Conservation (phyloP, 1,140 invertebrate genomes). For the Drosophila bocqueti region DNA sequence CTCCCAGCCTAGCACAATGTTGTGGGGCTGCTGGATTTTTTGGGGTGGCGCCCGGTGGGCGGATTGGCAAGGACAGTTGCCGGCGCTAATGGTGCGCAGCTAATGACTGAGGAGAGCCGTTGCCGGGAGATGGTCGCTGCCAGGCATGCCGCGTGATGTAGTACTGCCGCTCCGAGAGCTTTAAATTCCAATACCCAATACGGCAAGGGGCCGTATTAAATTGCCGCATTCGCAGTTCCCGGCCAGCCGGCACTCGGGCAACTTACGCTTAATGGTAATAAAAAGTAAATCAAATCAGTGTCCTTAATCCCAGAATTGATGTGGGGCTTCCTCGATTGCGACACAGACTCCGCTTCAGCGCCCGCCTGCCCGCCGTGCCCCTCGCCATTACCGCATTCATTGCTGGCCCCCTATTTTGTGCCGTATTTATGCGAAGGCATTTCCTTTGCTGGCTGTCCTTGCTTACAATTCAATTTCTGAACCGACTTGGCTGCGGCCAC, state of each 20-base stretch:
- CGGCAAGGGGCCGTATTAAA: conserved; percentile 49
- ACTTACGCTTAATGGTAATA: conserved; percentile 84
- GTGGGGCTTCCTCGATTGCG: conserved; percentile 67
- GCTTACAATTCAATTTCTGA: conserved; percentile 79
- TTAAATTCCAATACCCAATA: conserved; percentile 72
- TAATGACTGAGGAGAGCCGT: conserved; percentile 64
- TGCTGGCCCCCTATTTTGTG: conserved; percentile 53
- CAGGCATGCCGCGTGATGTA: conserved; percentile 31
- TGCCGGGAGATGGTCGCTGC: conserved; percentile 15
- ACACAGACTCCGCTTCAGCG: conserved; percentile 30
- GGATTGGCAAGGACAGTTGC: conserved; percentile 35
- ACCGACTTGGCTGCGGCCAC: conserved; percentile 57
- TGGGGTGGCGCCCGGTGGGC: conserved; percentile 16
- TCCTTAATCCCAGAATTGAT: conserved; percentile 84
- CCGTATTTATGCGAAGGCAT: conserved; percentile 74
- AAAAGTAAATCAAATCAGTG: conserved; percentile 85
- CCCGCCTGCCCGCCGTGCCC: not conserved
- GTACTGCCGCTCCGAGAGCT: conserved; percentile 45
- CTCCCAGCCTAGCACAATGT: conserved; percentile 30
- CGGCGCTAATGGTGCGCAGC: conserved; percentile 80
- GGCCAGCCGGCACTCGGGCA: conserved; percentile 57
- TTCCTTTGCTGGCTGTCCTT: conserved; percentile 64
- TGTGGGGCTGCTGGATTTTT: conserved; percentile 20
- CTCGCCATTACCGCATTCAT: conserved; percentile 10
- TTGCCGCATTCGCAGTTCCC: conserved; percentile 54